Evolutionary conservation across 2,113 vertebrate species (phyloP).

Genomic region (Elachura formosa): DNA sequence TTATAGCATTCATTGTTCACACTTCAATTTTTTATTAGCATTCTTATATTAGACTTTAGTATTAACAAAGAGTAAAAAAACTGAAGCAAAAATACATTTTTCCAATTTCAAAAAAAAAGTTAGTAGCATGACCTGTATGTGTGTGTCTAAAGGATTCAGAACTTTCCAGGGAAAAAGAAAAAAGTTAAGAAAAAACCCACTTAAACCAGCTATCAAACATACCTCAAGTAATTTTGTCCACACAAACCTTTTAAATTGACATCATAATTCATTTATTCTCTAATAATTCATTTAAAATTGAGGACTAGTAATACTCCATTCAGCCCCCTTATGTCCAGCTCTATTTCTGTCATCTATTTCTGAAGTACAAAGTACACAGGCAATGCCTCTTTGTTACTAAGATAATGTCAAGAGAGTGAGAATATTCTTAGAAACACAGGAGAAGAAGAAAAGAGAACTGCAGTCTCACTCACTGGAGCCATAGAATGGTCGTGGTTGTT

Average conservation of each 20-base stretch:
- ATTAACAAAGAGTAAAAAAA: background rate
- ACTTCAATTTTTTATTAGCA: background rate
- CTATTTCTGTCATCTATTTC: background rate
- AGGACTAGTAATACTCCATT: background rate
- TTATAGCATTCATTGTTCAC: background rate
- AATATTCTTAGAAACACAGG: background rate
- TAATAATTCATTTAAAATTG: background rate
- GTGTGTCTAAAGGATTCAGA: background rate
- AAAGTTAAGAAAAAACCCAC: background rate
- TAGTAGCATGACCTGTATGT: background rate
- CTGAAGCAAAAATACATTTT: background rate
- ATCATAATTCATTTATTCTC: background rate
- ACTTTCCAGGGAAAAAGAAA: background rate
- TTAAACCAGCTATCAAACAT: background rate
- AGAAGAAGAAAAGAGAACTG: background rate
- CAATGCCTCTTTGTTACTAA: background rate
- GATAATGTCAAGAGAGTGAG: background rate
- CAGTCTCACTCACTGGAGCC: background rate
- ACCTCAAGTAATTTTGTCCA: background rate
- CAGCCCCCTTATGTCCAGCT: background rate
- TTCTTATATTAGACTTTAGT: background rate
- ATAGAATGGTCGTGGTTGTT: background rate
- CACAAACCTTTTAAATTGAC: background rate
- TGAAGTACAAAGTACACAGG: background rate
- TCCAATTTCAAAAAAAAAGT: background rate